A percentile compares a stretch with the other conserved stretches of the same genome.
phyloP scores from a whole-genome alignment of 2,888 invertebrate species.

The Xiphydria camelus region DNA sequence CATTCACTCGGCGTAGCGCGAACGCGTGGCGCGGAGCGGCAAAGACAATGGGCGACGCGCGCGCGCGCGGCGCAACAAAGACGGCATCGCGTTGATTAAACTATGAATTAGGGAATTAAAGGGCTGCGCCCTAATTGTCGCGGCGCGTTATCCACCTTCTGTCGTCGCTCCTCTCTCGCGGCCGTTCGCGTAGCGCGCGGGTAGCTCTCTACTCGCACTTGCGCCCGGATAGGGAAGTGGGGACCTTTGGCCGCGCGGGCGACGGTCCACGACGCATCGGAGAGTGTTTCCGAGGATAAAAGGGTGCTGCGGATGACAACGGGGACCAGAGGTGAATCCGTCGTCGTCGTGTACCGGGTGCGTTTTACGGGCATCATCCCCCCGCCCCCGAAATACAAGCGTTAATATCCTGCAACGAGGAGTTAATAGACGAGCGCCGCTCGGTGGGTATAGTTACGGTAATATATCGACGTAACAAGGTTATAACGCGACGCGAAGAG shows the following conservation, averaged over 20 bases:
- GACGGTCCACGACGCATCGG: too few species aligned
- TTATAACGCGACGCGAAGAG: constrained; percentile 1
- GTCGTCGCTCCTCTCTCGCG: constrained; percentile 2
- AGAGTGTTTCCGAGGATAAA: too few species aligned
- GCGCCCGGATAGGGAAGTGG: too few species aligned
- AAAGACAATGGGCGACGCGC: constrained; percentile 43
- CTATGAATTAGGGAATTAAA: constrained; percentile 49
- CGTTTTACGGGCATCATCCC: constrained; percentile 27
- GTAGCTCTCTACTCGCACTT: too few species aligned
- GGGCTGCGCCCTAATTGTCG: constrained; percentile 32
- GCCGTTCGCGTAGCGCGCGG: too few species aligned
- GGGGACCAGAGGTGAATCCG: too few species aligned
- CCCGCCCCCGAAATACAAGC: constrained; percentile 19
- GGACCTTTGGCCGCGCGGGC: too few species aligned
- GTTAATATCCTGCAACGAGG: constrained; percentile 44
- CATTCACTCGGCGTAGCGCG: constrained; percentile 29
- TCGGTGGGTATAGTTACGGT: constrained; percentile 6
- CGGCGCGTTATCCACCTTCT: constrained; percentile 12
- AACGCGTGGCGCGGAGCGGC: constrained; percentile 36
- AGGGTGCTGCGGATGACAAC: background rate
- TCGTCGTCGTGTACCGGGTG: constrained; percentile 38
- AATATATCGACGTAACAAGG: constrained; percentile 7
- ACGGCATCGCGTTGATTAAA: constrained; percentile 49
- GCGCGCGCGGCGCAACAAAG: constrained; percentile 31
- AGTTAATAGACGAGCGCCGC: constrained; percentile 38